These are phyloP conservation scores for Dynastes grantii DNA, from an alignment of 2,888 invertebrate species.

Conservation along the genomic window DNA sequence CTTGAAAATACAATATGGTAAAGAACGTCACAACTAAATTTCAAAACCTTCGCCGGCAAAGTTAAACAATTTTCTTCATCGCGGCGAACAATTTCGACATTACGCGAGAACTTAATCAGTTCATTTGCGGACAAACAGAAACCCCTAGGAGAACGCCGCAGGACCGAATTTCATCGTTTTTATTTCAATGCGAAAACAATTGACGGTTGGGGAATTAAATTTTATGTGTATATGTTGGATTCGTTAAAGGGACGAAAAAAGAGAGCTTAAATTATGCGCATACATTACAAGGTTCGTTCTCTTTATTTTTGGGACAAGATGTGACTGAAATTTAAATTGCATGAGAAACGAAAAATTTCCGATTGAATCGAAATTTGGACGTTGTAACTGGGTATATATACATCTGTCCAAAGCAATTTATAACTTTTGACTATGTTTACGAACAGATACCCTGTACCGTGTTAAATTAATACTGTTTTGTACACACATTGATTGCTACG, in stretches of 20 bases:
- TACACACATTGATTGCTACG: not conserved
- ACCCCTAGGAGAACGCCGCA: not conserved
- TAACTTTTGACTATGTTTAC: no score
- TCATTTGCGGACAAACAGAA: constrained; percentile 17
- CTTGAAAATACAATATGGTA: not conserved
- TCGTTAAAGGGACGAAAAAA: not conserved
- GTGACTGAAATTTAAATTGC: not conserved
- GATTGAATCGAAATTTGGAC: no score
- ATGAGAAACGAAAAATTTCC: not conserved
- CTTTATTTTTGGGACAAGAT: not conserved
- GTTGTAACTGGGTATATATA: no score
- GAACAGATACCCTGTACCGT: no score
- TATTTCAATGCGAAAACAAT: not conserved
- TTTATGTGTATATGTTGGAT: not conserved
- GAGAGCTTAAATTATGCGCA: constrained; percentile 9
- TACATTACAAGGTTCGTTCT: not conserved
- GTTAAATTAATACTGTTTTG: not conserved
- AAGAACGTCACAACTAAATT: not conserved
- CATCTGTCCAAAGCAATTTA: no score
- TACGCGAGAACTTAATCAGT: not conserved
- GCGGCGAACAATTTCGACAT: not conserved
- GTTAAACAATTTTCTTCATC: constrained; percentile 3
- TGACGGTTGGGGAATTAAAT: constrained; percentile 4
- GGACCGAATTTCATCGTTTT: not conserved
- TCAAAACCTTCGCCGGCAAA: not conserved